Base-by-base conservation (phyloP, 2,888 invertebrate genomes). In the Tenthredo amoena region DNA sequence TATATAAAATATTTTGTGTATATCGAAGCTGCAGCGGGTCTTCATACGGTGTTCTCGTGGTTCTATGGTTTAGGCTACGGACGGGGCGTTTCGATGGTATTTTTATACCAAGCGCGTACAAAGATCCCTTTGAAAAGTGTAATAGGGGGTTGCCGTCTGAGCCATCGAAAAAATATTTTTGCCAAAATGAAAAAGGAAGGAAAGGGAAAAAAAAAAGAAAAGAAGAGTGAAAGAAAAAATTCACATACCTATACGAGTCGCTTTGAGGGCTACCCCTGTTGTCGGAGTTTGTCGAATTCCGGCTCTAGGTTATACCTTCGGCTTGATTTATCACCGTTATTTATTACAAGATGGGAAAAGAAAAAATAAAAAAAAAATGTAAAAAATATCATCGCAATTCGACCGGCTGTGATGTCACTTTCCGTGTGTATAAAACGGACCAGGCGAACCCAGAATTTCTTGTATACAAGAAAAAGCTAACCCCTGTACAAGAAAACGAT, bases 81-180 rank as follows among this genome's bases (percentile, higher is more conserved):
- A 34, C 31, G 68, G 21, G 62, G 37, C n/a, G 81, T 37, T 50
- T 68, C 83, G 68, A 68, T 68, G 83, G 65, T 83, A 83, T 68
- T 83, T 83, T 68, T 71, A 71, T 83, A 47, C 50, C 31, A 47
- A 34, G 47, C n/a, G 34, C 34, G 68, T 68, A 26, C 68, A 71
- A 83, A 68, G 71, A 83, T 83, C 83, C 47, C 47, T 83, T 83
- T 50, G 83, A 65, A 83, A 47, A 47, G 68, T 71, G 71, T 68
- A 68, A 83, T 68, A 68, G 34, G 81, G 81, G 40, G 82, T 21
- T 34, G 55, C 37, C 37, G 26, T 18, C 18, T 26, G 77, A 77
- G 34, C 18, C n/a, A 50, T 18, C 31, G 50, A 26, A 55, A 55
- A 77, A 55, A 77, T 55, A 77, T 77, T 55, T 76, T 55, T 10